A percentile compares a stretch with the other conserved stretches of the same genome.
Conservation (phyloP, 2,797 vertebrate species). For the Labeo calbasu region DNA sequence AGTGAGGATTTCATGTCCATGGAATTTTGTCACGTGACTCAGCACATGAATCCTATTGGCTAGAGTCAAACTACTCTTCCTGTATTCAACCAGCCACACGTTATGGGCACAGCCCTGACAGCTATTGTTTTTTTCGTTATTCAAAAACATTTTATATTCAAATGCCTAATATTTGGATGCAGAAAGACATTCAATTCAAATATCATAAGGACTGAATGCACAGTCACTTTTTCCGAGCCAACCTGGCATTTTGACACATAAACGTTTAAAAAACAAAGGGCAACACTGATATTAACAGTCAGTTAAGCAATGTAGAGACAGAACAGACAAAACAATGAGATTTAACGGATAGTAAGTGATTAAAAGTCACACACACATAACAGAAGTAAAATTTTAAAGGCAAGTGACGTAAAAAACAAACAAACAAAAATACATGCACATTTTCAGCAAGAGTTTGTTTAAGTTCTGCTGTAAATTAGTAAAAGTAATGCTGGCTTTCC, state of each 20-base stretch:
- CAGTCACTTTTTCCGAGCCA: background rate
- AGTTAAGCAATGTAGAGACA: background rate
- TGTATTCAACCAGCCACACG: background rate
- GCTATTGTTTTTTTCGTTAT: background rate
- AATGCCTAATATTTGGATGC: background rate
- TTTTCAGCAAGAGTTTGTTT: background rate
- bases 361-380: background rate
- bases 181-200: background rate
- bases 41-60: conserved; percentile 55
- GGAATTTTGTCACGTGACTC: conserved; percentile 67
- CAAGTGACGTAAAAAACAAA: too few species aligned
- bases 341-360: background rate
- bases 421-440: background rate
- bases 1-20: conserved; percentile 68
- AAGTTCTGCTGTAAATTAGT: background rate
- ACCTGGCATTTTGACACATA: background rate
- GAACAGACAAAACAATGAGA: background rate
- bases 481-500: background rate
- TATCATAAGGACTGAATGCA: background rate
- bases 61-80: conserved; percentile 36
- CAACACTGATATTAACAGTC: background rate
- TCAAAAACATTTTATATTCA: background rate
- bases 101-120: conserved; percentile 36
- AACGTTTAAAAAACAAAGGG: background rate
- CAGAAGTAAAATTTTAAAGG: background rate